phyloP scores from a whole-genome alignment of 2,888 invertebrate genomes.

The Ceriagrion tenellum region DNA sequence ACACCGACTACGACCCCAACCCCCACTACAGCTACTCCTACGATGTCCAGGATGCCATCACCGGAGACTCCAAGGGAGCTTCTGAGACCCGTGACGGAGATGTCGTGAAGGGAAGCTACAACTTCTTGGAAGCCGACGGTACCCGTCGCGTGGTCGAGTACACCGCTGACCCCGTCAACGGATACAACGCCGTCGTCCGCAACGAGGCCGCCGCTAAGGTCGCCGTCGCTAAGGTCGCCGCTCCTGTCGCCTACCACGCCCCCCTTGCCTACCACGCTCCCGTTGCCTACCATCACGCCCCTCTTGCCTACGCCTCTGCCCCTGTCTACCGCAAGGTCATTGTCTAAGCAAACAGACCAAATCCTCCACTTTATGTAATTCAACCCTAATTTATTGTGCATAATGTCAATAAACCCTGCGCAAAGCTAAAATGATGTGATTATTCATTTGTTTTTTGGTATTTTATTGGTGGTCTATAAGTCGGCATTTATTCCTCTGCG shows the following conservation, averaged over 20 bases:
- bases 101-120: conserved; percentile 17
- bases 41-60: background rate
- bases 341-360: background rate
- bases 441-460: too few relatives aligned
- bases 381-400: background rate
- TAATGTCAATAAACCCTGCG: background rate
- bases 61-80: conserved; percentile 31
- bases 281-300: conserved; percentile 58
- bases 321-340: conserved; percentile 58
- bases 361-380: background rate
- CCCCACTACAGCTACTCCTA: conserved; percentile 11
- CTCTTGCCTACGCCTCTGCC: conserved; percentile 40
- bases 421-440: background rate
- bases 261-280: conserved; percentile 46
- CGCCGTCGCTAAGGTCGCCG: background rate
- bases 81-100: conserved; percentile 33
- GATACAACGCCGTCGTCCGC: conserved; percentile 19
- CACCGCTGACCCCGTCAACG: conserved; percentile 15
- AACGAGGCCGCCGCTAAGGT: conserved; percentile 16
- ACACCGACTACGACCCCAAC: conserved; percentile 69
- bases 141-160: background rate
- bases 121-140: conserved; percentile 20
- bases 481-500: too few relatives aligned
- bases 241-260: background rate
- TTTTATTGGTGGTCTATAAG: too few relatives aligned